Base-by-base conservation (phyloP, 2,888 invertebrate species). In the Eupsilia transversa region DNA sequence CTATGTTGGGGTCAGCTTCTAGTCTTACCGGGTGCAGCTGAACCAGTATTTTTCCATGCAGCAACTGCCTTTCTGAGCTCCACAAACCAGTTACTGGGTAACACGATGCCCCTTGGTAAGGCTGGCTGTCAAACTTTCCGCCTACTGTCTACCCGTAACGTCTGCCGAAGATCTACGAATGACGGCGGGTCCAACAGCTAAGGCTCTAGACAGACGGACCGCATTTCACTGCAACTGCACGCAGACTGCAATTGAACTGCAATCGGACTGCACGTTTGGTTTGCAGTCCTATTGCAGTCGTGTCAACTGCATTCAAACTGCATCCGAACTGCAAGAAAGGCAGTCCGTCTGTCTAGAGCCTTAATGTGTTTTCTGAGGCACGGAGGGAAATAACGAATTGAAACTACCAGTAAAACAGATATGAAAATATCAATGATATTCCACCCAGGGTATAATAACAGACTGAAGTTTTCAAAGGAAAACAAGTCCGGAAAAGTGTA, bases 401-500 rank as follows among this genome's bases (percentile, higher is more conserved):
- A 17, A 33, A 12, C 49, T 0, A 43, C 17, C 3, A 43, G 2
- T 0, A 0, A 35, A 43, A 23, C 14, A 30, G 23, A 35, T 27
- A n/a, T 6, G 14, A 66, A 66, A 38, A 23, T 43, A 6, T 30
- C 2, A 35, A 30, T 7, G 17, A 12, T 35, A 64, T 43, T 1
- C 6, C 14, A 41, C 5, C 1, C 7, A 35, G 33, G 12, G 3
- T 12, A 23, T 23, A 35, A n/a, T 54, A 30, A 43, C 0, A 12
- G 1, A 46, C 12, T 38, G 4, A 46, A 38, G 20, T 74, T 56
- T 74, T 65, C 43, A 46, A 43, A 7, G n/a, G 4, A 64, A 74
- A 65, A n/a, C 10, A 5, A 46, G 4, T 20, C 14, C 7, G 46
- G 54, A 56, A 77, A 72, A 49, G 10, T 33, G 23, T 41, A 17